phyloP scores from a whole-genome alignment of 1,140 invertebrate species.

The Sinonovacula constricta region DNA sequence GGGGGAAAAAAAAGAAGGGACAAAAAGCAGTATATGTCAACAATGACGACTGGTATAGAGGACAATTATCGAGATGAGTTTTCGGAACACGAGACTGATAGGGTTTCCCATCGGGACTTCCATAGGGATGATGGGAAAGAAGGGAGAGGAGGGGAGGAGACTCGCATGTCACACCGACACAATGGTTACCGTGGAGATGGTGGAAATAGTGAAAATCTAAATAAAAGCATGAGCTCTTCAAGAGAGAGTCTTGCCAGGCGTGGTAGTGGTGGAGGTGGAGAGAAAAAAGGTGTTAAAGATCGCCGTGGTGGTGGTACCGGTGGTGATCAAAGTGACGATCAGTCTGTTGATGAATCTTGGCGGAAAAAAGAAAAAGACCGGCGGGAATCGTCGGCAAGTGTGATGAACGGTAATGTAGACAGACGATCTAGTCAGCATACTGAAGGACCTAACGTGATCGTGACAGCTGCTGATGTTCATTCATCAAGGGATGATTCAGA shows the following conservation, averaged over 20 bases:
- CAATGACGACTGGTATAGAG: too few relatives aligned
- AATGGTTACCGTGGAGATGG: too few relatives aligned
- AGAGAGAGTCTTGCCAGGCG: not conserved
- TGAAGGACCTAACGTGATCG: slow-evolving; percentile 36
- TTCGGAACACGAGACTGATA: not conserved
- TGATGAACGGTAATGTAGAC: too few relatives aligned
- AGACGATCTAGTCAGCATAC: too few relatives aligned
- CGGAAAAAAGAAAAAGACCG: not conserved
- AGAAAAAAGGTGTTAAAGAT: not conserved
- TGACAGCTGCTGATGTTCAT: slow-evolving; percentile 39
- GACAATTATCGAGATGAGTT: not conserved
- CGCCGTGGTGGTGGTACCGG: not conserved
- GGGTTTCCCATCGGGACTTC: not conserved
- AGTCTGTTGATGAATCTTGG: not conserved
- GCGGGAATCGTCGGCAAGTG: too few relatives aligned
- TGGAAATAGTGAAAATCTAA: too few relatives aligned
- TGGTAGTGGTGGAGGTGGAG: too few relatives aligned
- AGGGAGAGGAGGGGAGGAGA: too few relatives aligned
- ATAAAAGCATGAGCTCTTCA: not conserved
- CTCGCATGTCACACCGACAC: too few relatives aligned
- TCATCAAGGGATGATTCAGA: slow-evolving; percentile 23
- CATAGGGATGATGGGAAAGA: too few relatives aligned
- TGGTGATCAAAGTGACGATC: not conserved
- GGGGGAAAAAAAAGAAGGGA: too few relatives aligned
- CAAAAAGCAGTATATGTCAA: too few relatives aligned